Base-by-base conservation (phyloP, 2,888 invertebrate genomes). In the Steinernema hermaphroditum region DNA sequence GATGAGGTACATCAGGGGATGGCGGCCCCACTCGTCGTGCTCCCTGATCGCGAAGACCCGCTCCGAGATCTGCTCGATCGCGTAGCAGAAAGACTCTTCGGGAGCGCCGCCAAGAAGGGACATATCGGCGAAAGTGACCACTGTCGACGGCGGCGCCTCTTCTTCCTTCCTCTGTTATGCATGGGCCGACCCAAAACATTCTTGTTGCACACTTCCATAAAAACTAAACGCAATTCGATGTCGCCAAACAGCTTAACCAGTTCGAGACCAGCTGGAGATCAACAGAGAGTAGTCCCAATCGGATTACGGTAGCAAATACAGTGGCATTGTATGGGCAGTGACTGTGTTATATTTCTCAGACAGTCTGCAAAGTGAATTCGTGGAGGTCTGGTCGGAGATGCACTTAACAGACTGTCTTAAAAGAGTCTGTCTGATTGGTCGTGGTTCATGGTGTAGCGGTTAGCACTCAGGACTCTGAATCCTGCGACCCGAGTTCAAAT, bases 391-490 rank as follows among this genome's bases (percentile, higher is more conserved):
- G n/a, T n/a, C n/a, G n/a, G n/a, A n/a, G n/a, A n/a, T n/a, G n/a
- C n/a, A n/a, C n/a, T n/a, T n/a, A n/a, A n/a, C n/a, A n/a, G n/a
- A n/a, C n/a, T n/a, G n/a, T n/a, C n/a, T n/a, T n/a, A n/a, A n/a
- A n/a, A n/a, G n/a, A n/a, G n/a, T n/a, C n/a, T n/a, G n/a, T n/a
- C n/a, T n/a, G n/a, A n/a, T n/a, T n/a, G n/a, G n/a, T n/a, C n/a
- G n/a, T n/a, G n/a, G 4, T 37, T 12, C 77, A 77, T 78, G 78
- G 77, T 78, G 76, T 78, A 78, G 77, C 75, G 80, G 79, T 78
- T 81, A 80, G 79, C 81, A 80, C 81, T 78, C 79, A 78, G 81
- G 81, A 81, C 81, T 81, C 74, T 81, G 79, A 81, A 81, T 80
- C 79, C 79, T 76, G 79, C 75, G 78, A 81, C 78, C 72, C 75